Conservation (phyloP, 2,797 vertebrate genomes). For the Gallinago nigripennis region DNA sequence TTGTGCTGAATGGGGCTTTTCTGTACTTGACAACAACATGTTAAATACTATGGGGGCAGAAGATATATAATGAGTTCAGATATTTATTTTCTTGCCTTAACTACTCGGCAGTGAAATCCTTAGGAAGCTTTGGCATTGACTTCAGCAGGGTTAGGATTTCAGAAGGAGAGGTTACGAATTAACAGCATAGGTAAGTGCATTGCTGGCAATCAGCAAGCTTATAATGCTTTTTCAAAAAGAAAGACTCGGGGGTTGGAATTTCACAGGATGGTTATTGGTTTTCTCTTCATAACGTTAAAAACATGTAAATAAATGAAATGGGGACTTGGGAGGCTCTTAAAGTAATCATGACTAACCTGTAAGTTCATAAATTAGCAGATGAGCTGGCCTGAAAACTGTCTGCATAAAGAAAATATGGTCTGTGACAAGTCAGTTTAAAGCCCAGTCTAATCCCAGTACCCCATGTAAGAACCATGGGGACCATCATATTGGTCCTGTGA, state of each 20-base stretch:
- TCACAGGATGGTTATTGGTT: background rate
- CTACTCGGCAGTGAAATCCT: background rate
- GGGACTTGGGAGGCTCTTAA: background rate
- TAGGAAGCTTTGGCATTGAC: background rate
- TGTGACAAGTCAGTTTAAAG: background rate
- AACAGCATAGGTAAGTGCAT: background rate
- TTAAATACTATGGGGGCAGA: background rate
- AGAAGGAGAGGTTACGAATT: background rate
- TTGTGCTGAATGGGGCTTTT: background rate
- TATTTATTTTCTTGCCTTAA: slow-evolving; percentile 15
- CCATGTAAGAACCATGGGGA: fast-evolving
- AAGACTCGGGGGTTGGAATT: background rate
- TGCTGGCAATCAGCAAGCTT: background rate
- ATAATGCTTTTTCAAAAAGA: background rate
- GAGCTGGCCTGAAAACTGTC: background rate
- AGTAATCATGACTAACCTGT: background rate
- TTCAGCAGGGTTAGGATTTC: background rate
- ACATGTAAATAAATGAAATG: background rate
- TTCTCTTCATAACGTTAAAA: background rate
- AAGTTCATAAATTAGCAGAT: background rate
- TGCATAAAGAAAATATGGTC: background rate
- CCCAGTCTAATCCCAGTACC: background rate
- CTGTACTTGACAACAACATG: background rate
- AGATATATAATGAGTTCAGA: background rate
- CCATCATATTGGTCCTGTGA: background rate